Percentiles rank a stretch among this genome's conserved stretches.
phyloP scores from a whole-genome alignment of 2,113 vertebrate species.

The Dendrocopos noguchii region DNA sequence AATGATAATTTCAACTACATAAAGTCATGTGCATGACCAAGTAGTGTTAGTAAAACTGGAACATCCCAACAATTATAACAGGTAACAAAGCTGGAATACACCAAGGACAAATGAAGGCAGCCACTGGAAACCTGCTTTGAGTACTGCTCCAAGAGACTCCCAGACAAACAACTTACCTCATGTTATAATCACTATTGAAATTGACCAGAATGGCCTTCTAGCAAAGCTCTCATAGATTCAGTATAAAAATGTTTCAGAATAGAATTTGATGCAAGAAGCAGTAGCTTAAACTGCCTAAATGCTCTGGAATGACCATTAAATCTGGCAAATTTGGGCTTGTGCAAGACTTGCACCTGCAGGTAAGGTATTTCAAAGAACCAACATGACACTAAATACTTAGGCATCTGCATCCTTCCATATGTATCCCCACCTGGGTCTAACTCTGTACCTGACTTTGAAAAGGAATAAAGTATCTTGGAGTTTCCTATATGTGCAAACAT shows the following conservation, averaged over 20 bases:
- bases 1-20: background rate
- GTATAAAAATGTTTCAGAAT: background rate
- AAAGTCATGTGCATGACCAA: background rate
- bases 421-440: too few relatives aligned
- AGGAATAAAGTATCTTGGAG: background rate
- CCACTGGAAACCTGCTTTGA: background rate
- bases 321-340: background rate
- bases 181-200: background rate
- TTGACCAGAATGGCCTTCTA: background rate
- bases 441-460: background rate
- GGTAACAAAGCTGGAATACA: background rate
- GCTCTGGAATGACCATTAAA: background rate
- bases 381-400: background rate
- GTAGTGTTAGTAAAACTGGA: background rate
- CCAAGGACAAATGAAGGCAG: background rate
- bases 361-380: background rate
- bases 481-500: background rate
- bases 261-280: background rate
- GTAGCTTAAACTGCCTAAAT: background rate
- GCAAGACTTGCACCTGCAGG: background rate
- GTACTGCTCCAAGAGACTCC: background rate
- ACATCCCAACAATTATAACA: background rate
- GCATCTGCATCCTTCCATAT: background rate
- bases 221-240: background rate
- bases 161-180: background rate